Percentiles rank a stretch among this genome's conserved stretches.
phyloP scores from a whole-genome alignment of 2,797 vertebrate genomes.

The Pampus argenteus region DNA sequence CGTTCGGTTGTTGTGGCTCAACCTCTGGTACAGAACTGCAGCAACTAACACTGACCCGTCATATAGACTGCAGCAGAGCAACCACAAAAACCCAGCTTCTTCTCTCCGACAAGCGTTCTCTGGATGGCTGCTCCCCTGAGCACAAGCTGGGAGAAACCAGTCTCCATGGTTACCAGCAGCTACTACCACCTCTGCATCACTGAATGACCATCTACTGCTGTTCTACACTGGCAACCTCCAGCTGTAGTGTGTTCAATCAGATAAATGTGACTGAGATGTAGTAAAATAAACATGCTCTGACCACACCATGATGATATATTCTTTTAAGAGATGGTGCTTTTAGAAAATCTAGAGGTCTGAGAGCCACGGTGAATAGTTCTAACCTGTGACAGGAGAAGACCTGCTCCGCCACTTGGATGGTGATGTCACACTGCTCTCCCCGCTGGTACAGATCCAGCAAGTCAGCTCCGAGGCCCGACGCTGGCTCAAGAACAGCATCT shows the following conservation, averaged over 20 bases:
- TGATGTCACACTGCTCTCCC: conserved; percentile 89
- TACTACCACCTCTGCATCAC: conserved; percentile 57
- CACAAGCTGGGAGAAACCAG: conserved; percentile 51
- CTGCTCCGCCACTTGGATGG: conserved; percentile 89
- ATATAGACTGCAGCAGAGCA: conserved; percentile 52
- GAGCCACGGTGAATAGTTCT: conserved; percentile 28
- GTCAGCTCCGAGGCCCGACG: conserved; percentile 90
- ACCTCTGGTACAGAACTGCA: conserved; percentile 19
- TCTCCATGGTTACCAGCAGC: conserved; percentile 79
- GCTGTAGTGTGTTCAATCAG: not conserved
- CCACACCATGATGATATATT: not conserved
- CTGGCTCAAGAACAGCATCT: conserved; percentile 82
- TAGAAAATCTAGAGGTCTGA: not conserved
- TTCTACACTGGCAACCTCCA: conserved; percentile 18
- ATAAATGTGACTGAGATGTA: not conserved
- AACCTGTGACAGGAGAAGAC: conserved; percentile 95
- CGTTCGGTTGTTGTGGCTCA: not conserved
- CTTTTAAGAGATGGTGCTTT: not conserved
- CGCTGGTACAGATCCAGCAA: conserved; percentile 89
- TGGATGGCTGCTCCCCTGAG: conserved; percentile 43
- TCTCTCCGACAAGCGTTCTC: conserved; percentile 21
- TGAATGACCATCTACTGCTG: conserved; percentile 44
- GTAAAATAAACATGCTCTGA: not conserved
- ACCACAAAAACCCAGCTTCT: conserved; percentile 31
- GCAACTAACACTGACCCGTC: conserved; percentile 39